These are phyloP conservation scores for Amblyraja radiata DNA, from an alignment of 2,797 vertebrate genomes.

Conservation along the genomic window DNA sequence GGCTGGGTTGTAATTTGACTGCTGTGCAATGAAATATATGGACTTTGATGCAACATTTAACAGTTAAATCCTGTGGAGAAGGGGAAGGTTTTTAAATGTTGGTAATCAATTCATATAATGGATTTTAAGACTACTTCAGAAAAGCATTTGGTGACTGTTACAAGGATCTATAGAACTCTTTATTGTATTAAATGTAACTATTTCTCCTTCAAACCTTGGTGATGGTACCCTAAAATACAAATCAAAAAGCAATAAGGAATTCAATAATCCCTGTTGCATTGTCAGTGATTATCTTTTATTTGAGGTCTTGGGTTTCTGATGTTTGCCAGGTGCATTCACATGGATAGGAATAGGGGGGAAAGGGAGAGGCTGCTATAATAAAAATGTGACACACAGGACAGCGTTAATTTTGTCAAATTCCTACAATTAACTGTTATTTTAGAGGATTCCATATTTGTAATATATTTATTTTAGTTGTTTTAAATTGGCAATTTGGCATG, in stretches of 20 bases:
- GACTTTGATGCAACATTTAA: not conserved
- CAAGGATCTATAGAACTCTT: not conserved
- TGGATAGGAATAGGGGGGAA: not conserved
- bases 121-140: not conserved
- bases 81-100: not conserved
- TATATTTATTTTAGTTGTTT: too few relatives aligned
- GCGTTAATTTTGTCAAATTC: not conserved
- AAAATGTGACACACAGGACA: too few relatives aligned
- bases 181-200: not conserved
- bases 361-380: not conserved
- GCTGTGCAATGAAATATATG: not conserved
- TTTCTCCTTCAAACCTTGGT: not conserved
- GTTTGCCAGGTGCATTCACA: not conserved
- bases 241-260: conserved; percentile 14
- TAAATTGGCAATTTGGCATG: not conserved
- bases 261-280: not conserved
- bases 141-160: not conserved
- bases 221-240: not conserved
- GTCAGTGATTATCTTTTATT: not conserved
- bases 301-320: not conserved
- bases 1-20: not conserved
- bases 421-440: not conserved
- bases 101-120: not conserved
- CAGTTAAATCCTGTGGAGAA: conserved; percentile 8
- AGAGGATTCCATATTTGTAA: too few relatives aligned